Conservation (phyloP, 2,113 vertebrate species). For the Ancistrus triradiatus region DNA sequence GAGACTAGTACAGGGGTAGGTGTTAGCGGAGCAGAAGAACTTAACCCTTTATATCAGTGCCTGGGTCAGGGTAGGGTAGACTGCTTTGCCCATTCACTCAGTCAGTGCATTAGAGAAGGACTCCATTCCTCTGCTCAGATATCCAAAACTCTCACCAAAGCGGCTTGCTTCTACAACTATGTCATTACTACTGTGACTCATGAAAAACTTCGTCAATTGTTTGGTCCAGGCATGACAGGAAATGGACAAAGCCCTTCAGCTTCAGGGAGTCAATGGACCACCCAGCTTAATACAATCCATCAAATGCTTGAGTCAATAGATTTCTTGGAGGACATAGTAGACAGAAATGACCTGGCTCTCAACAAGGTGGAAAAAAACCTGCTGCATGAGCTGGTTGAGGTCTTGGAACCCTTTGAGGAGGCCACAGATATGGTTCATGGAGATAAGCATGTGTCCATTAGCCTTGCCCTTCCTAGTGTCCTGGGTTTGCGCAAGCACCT, state of each 20-base stretch:
- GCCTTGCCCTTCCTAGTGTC: constrained; percentile 71
- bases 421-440: constrained; percentile 74
- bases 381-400: constrained; percentile 67
- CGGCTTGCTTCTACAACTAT: constrained; percentile 69
- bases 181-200: constrained; percentile 68
- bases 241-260: constrained; percentile 30
- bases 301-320: constrained; percentile 70
- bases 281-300: constrained; percentile 68
- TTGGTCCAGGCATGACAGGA: constrained; percentile 50
- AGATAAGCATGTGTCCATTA: constrained; percentile 68
- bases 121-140: constrained; percentile 62
- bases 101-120: constrained; percentile 67
- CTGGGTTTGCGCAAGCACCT: constrained; percentile 73
- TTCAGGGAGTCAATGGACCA: constrained; percentile 61
- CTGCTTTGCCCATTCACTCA: constrained; percentile 69
- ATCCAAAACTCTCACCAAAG: constrained; percentile 62
- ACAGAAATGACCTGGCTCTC: constrained; percentile 62
- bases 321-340: constrained; percentile 71
- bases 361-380: constrained; percentile 57
- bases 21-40: constrained; percentile 28
- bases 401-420: constrained; percentile 72
- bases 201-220: constrained; percentile 71
- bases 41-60: constrained; percentile 62
- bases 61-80: constrained; percentile 65
- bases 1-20: constrained; percentile 29